These are phyloP conservation scores for Dryomyza anilis DNA, from an alignment of 2,888 invertebrate species.

Conservation along the genomic window DNA sequence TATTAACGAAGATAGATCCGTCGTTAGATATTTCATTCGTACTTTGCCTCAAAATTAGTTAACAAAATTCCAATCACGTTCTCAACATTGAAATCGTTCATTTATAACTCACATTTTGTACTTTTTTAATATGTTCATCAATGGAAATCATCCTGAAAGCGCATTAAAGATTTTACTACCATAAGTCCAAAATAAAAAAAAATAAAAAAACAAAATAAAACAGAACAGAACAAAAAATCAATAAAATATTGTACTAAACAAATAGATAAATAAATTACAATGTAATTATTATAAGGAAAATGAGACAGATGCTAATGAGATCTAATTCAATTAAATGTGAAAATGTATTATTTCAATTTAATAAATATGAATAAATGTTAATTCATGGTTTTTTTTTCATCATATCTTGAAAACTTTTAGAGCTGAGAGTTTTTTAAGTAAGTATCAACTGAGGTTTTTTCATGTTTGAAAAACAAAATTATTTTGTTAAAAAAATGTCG, in stretches of 20 bases:
- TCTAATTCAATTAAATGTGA: constrained; percentile 12
- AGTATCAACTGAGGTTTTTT: too few species aligned
- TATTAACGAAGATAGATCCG: background rate
- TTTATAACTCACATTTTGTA: background rate
- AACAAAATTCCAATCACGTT: background rate
- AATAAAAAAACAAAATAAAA: background rate
- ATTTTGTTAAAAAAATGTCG: too few species aligned
- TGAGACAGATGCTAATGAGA: constrained; percentile 6
- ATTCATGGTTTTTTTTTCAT: too few species aligned
- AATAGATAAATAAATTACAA: constrained; percentile 16
- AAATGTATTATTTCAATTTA: too few species aligned
- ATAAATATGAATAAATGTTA: too few species aligned
- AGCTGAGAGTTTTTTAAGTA: too few species aligned
- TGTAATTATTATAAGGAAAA: constrained; percentile 11
- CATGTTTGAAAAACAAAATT: too few species aligned
- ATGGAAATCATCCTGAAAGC: background rate
- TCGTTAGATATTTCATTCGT: too few species aligned
- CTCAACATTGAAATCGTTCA: background rate
- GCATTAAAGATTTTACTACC: constrained; percentile 14
- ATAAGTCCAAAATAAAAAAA: constrained; percentile 1
- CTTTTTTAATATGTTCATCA: background rate
- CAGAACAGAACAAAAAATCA: background rate
- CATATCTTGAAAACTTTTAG: too few species aligned
- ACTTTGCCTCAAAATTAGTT: too few species aligned
- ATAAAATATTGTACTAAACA: constrained; percentile 4